Percentiles rank a stretch among this genome's conserved stretches.
Conservation (phyloP, 2,888 invertebrate species). For the Alcis repandata region DNA sequence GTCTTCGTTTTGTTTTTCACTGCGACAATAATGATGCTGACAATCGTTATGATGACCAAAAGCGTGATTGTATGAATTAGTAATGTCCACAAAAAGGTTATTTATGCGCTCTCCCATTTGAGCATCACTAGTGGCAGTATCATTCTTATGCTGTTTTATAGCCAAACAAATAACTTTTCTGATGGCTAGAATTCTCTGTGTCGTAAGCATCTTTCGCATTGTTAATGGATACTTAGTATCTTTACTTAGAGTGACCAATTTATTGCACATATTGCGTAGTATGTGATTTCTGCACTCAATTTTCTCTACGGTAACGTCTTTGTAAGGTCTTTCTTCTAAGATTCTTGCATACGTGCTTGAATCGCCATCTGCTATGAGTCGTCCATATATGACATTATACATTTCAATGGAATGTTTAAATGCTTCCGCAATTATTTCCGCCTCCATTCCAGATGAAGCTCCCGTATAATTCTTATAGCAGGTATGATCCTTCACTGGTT, state of each 20-base stretch:
- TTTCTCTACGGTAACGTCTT: conserved; percentile 16
- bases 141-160: neutral
- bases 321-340: conserved; percentile 23
- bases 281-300: too few relatives aligned
- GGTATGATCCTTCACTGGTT: conserved; percentile 17
- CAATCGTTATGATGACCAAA: neutral
- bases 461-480: conserved; percentile 37
- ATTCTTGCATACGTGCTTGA: conserved; percentile 24
- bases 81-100: neutral
- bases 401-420: conserved; percentile 18
- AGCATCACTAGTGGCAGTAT: too few relatives aligned
- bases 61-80: neutral
- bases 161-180: conserved; percentile 1
- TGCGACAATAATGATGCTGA: neutral
- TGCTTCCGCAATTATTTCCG: conserved; percentile 22
- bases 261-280: neutral
- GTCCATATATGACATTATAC: conserved; percentile 14
- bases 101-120: neutral
- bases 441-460: conserved; percentile 30
- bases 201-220: conserved; percentile 11
- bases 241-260: neutral
- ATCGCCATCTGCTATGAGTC: conserved; percentile 27
- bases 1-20: conserved; percentile 1
- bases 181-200: neutral
- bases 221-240: conserved; percentile 9